Base-by-base conservation (phyloP, 2,797 vertebrate species). In the Pagetopsis macropterus region DNA sequence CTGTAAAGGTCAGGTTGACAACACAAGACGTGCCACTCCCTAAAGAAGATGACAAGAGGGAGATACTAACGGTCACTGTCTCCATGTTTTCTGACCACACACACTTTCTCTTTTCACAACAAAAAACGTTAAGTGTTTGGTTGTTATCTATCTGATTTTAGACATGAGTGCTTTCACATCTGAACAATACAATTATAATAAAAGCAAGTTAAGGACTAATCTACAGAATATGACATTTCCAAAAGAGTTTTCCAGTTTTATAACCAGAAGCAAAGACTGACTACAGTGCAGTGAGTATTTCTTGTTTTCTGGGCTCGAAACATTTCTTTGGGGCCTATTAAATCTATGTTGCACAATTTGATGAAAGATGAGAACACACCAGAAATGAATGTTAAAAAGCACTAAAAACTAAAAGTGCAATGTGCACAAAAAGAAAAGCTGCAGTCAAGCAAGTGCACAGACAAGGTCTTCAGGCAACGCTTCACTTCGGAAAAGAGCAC, bases 1-100 rank as follows among this genome's bases (percentile, higher is more conserved):
- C 75, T 6, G 27, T n/a, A 71, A 90, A 88, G 88, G 89, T 88
- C 87, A 88, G 56, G 2, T 65, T 71, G 82, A 87, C 83, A 85
- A 63, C 67, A 67, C 45, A 62, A 78, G 78, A 79, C 86, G 76
- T 77, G 78, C 46, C 13, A 66, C 77, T 27, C 56, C 49, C 76
- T 73, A 78, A 76, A 69, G 55, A 75, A 74, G 70, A 58, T 79
- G 41, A 70, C 16, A 70, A 64, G 52, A 62, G 66, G 61, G 56
- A 79, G 19, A 52, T 40, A 74, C 23, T 31, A 52, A 12, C 12
- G 46, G 69, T 33, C 60, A 58, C 55, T 44, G 51, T 66, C 59
- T 62, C 69, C 37, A 51, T 61, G 48, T 59, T 75, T 65, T 76
- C 48, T 73, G 37, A 67, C 68, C 62, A 64, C 21, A 56, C 72